A percentile compares a stretch with the other conserved stretches of the same genome.
Evolutionary conservation across 92 coral and sea anemone species (phyloP).

Genomic region (Epizoanthus scotinus): DNA sequence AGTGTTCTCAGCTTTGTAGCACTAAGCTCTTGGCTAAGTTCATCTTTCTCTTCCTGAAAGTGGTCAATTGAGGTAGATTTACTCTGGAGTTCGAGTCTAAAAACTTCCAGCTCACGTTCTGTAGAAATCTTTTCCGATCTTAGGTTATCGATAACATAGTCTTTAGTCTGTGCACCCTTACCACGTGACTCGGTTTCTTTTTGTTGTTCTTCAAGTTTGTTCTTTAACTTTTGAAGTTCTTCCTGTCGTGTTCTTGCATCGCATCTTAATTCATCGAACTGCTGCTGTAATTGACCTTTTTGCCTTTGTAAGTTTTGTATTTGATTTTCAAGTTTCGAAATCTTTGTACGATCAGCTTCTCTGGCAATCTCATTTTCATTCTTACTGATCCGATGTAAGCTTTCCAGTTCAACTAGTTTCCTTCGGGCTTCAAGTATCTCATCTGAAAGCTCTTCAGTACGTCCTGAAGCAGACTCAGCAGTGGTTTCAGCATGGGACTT

Average conservation of each 20-base stretch:
- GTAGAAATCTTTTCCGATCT: slow-evolving; percentile 66
- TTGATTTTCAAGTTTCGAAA: slow-evolving; percentile 78
- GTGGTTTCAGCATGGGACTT: slow-evolving; percentile 65
- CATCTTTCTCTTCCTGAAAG: slow-evolving; percentile 68
- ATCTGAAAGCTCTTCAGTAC: slow-evolving; percentile 61
- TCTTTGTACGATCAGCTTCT: slow-evolving; percentile 65
- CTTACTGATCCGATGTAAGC: slow-evolving; percentile 53
- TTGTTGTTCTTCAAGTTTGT: slow-evolving; percentile 67
- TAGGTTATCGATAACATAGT: slow-evolving; percentile 66
- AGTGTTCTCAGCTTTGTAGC: slow-evolving; percentile 55
- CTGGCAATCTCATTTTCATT: slow-evolving; percentile 54
- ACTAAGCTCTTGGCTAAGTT: slow-evolving; percentile 69
- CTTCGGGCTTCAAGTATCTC: slow-evolving; percentile 71
- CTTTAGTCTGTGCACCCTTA: slow-evolving; percentile 72
- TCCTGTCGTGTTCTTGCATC: slow-evolving; percentile 61
- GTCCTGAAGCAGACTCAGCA: slow-evolving; percentile 58
- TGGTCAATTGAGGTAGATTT: slow-evolving; percentile 62
- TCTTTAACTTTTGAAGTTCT: slow-evolving; percentile 59
- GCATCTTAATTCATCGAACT: slow-evolving; percentile 73
- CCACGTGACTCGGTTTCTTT: slow-evolving; percentile 48
- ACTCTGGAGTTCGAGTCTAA: slow-evolving; percentile 64
- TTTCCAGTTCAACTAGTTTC: slow-evolving; percentile 68
- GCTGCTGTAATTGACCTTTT: slow-evolving; percentile 69
- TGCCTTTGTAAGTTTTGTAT: slow-evolving; percentile 71
- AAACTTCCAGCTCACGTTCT: slow-evolving; percentile 67